Base-by-base conservation (phyloP, 1,140 invertebrate genomes). In the Zaprionus vittiger region DNA sequence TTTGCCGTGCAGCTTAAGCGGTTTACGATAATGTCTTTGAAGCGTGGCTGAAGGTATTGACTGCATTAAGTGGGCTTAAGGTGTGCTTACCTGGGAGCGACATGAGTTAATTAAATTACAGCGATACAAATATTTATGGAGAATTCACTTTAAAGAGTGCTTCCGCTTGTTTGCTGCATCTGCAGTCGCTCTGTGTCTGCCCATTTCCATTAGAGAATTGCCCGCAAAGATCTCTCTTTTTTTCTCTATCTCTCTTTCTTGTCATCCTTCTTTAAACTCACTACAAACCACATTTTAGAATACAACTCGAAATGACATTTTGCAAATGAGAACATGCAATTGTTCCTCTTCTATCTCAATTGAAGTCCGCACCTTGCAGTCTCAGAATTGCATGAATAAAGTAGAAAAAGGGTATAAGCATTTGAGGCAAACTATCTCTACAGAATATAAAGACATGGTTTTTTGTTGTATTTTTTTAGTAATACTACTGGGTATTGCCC, bases 21-120 rank as follows among this genome's bases (percentile, higher is more conserved):
- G 62, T 37, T 78, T 69, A 68, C 80, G 70, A 87, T 80, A 66
- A 72, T 74, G 60, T 80, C 52, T n/a, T 54, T 69, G 65, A 41
- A 59, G 54, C 52, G 60, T n/a, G 59, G 61, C 61, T 57, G 7
- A 38, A 72, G 76, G 66, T 75, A 73, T 70, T 83, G 60, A 81
- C 56, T 67, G 70, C 70, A 85, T 60, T 60, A 54, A 22, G 24
- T 59, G 52, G 62, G 28, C 76, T 64, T 73, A 56, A 37, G 41
- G 67, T 67, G 64, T 28, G 66, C 66, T 72, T 72, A 54, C 55
- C 22, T 41, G 56, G 22, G 55, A 17, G 66, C 56, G 63, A 59
- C 44, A 64, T 54, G 44, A 34, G 70, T 5, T 57, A 47, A 72
- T 66, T 72, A 52, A 73, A 52, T 24, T 49, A 22, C 22, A 31